These are phyloP conservation scores for Xenopus petersii DNA, from an alignment of 2,797 vertebrate species.

Conservation along the genomic window DNA sequence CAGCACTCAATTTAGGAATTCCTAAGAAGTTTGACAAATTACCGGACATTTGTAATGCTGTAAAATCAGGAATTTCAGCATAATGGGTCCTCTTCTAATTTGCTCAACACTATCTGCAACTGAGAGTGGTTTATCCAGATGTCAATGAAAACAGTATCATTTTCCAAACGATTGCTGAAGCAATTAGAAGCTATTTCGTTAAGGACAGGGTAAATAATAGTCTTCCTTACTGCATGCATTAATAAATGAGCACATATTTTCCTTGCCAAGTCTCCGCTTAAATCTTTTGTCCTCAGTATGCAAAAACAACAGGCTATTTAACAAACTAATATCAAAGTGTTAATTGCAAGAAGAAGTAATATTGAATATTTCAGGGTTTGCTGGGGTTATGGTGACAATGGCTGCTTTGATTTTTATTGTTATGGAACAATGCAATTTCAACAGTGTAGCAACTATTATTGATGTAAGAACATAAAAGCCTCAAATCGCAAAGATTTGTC, in stretches of 20 bases:
- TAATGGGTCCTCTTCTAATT: neutral
- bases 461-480: too few relatives aligned
- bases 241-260: constrained; percentile 37
- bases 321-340: neutral
- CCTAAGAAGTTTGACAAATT: constrained; percentile 38
- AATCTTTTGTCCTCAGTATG: neutral
- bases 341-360: too few relatives aligned
- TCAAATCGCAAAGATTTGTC: too few relatives aligned
- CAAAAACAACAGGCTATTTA: neutral
- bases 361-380: too few relatives aligned
- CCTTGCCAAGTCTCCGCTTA: constrained; percentile 17
- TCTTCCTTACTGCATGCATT: constrained; percentile 37
- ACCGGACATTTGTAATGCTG: constrained; percentile 25
- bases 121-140: constrained; percentile 39
- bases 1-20: constrained; percentile 12
- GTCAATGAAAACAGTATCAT: constrained; percentile 35
- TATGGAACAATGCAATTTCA: too few relatives aligned
- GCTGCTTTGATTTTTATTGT: too few relatives aligned
- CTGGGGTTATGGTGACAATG: too few relatives aligned
- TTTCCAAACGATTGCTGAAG: constrained; percentile 36
- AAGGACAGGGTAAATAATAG: constrained; percentile 41
- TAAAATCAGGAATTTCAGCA: constrained; percentile 21
- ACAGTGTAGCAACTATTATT: too few relatives aligned
- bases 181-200: constrained; percentile 44
- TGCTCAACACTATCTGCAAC: neutral